phyloP scores from a whole-genome alignment of 2,797 vertebrate species.

The Cossypha caffra region DNA sequence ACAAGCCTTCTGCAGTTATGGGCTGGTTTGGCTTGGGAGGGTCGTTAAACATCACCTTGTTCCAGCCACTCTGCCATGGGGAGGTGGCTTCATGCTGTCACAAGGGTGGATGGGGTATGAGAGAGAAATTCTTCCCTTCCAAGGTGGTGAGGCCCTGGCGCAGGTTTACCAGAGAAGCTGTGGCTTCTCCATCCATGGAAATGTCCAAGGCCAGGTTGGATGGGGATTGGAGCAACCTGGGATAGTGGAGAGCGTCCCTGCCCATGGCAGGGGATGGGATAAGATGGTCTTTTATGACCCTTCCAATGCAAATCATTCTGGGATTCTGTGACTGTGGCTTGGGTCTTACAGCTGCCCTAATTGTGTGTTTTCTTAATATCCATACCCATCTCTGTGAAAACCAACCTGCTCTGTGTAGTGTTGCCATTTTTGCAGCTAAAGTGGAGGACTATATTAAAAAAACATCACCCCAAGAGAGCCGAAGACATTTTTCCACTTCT shows the following conservation, averaged over 20 bases:
- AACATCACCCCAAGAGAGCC: neutral
- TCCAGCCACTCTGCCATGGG: accelerated
- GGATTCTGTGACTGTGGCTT: neutral
- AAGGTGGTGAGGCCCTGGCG: neutral
- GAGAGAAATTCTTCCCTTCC: neutral
- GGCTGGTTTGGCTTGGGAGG: neutral
- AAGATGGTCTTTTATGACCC: neutral
- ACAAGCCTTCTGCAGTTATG: accelerated
- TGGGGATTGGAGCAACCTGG: accelerated
- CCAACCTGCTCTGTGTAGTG: accelerated
- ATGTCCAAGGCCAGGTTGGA: neutral
- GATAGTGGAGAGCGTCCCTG: neutral
- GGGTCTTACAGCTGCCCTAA: neutral
- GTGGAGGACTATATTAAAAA: neutral
- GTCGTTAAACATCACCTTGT: neutral
- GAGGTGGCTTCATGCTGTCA: neutral
- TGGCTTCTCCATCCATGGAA: neutral
- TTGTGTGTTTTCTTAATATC: neutral
- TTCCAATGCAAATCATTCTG: neutral
- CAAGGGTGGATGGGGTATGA: neutral
- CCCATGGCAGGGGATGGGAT: neutral
- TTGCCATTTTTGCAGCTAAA: neutral
- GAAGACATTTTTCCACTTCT: neutral
- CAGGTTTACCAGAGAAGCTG: neutral
- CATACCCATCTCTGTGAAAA: neutral